A percentile compares a stretch with the other conserved stretches of the same genome.
These are phyloP conservation scores for Apoda limacodes DNA, from an alignment of 2,888 invertebrate species.

Conservation along the genomic window DNA sequence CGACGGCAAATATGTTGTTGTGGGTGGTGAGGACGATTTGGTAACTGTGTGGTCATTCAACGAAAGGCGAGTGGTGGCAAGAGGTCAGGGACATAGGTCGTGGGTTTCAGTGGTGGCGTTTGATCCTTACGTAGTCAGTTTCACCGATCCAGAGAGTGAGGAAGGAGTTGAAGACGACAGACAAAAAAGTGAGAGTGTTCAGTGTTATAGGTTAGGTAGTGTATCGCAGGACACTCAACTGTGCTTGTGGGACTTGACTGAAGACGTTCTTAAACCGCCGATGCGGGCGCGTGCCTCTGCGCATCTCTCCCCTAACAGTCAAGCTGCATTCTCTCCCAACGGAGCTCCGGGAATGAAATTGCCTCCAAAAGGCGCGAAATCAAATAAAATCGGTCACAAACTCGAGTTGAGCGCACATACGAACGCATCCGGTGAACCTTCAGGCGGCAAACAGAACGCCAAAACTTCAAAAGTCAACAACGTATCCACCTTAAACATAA, in stretches of 20 bases:
- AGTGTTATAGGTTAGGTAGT: conserved; percentile 87
- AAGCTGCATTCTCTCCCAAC: conserved; percentile 25
- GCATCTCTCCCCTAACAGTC: conserved; percentile 30
- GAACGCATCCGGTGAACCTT: conserved; percentile 39
- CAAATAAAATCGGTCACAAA: conserved; percentile 49
- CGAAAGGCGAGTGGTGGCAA: conserved; percentile 94
- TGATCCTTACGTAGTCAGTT: conserved; percentile 85
- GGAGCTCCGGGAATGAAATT: conserved; percentile 53
- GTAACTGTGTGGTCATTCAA: conserved; percentile 97
- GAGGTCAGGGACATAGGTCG: conserved; percentile 97
- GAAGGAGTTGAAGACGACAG: conserved; percentile 66
- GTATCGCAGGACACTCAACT: conserved; percentile 98
- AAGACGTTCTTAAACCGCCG: conserved; percentile 90
- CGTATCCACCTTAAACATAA: conserved; percentile 48
- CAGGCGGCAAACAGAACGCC: conserved; percentile 33
- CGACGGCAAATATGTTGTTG: conserved; percentile 93
- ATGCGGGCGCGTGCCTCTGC: conserved; percentile 54
- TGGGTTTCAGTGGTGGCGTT: conserved; percentile 99
- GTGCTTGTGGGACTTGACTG: conserved; percentile 98
- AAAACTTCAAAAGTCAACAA: conserved; percentile 38
- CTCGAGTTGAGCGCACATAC: conserved; percentile 30
- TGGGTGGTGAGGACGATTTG: conserved; percentile 98
- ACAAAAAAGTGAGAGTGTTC: conserved; percentile 49
- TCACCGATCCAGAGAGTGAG: conserved; percentile 72
- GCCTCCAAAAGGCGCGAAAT: conserved; percentile 36